Conservation (phyloP, 2,888 invertebrate species). For the Eustalomyia histrio region DNA sequence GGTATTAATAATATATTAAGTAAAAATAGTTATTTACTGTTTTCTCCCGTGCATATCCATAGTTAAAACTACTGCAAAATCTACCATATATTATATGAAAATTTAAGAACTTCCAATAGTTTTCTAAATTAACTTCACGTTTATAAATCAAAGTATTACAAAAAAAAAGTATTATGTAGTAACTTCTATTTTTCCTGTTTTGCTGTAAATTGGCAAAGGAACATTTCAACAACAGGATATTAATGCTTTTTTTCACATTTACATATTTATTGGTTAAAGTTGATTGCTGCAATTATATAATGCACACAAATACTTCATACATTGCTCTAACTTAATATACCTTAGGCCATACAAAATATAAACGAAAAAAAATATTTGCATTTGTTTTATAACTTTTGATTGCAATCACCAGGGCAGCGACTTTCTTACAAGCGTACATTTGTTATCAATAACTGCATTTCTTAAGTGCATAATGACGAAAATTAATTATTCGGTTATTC, state of each 20-base stretch:
- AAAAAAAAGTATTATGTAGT: neutral
- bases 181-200: neutral
- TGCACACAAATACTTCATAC: neutral
- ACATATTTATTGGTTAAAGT: neutral
- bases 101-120: neutral
- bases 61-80: neutral
- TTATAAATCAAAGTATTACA: neutral
- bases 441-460: too few species aligned
- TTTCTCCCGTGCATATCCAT: neutral
- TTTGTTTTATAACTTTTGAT: neutral
- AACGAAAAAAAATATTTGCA: neutral
- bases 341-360: slow-evolving; percentile 20
- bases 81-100: neutral
- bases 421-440: too few species aligned
- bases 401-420: too few species aligned
- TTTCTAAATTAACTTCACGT: neutral
- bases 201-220: neutral
- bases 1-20: too few species aligned
- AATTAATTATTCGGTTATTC: too few species aligned
- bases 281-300: neutral
- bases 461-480: too few species aligned
- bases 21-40: too few species aligned
- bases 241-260: neutral
- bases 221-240: neutral
- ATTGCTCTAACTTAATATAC: neutral